Percentiles rank a stretch among this genome's conserved stretches.
phyloP scores from a whole-genome alignment of 1,140 invertebrate genomes.

The Heliconius eleuchia region DNA sequence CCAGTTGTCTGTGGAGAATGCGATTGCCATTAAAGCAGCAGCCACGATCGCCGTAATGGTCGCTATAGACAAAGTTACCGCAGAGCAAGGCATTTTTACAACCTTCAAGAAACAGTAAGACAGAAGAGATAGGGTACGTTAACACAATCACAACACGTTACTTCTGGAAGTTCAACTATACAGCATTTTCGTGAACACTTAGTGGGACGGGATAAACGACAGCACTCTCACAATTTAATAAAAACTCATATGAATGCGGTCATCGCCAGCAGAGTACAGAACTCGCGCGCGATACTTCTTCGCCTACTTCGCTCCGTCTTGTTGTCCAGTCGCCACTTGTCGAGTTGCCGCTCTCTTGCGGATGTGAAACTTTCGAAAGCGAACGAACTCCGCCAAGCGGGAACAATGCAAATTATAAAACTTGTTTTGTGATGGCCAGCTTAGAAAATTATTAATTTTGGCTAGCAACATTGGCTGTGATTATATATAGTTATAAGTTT shows the following conservation, averaged over 20 bases:
- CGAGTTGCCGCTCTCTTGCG: conserved; percentile 76
- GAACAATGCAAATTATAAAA: conserved; percentile 77
- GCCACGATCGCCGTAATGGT: conserved; percentile 96
- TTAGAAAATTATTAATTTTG: conserved; percentile 21
- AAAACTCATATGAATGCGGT: conserved; percentile 78
- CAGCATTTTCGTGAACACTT: conserved; percentile 80
- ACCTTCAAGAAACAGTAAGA: conserved; percentile 67
- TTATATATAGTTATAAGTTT: background rate
- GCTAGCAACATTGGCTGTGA: background rate
- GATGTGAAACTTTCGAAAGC: conserved; percentile 81
- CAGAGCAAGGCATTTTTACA: conserved; percentile 94
- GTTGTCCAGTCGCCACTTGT: conserved; percentile 60
- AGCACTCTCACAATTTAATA: conserved; percentile 76
- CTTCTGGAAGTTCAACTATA: conserved; percentile 73
- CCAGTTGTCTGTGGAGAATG: conserved; percentile 98
- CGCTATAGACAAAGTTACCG: conserved; percentile 95
- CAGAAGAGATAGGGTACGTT: conserved; percentile 57
- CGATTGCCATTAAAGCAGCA: conserved; percentile 93
- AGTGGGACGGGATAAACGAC: conserved; percentile 72
- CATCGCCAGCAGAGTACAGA: conserved; percentile 78
- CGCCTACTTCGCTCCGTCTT: conserved; percentile 72
- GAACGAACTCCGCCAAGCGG: conserved; percentile 72
- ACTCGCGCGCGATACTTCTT: conserved; percentile 79
- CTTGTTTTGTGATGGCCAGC: conserved; percentile 63
- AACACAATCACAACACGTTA: conserved; percentile 78